phyloP scores from a whole-genome alignment of 2,797 vertebrate species.

The Schizopygopsis pylzovi region DNA sequence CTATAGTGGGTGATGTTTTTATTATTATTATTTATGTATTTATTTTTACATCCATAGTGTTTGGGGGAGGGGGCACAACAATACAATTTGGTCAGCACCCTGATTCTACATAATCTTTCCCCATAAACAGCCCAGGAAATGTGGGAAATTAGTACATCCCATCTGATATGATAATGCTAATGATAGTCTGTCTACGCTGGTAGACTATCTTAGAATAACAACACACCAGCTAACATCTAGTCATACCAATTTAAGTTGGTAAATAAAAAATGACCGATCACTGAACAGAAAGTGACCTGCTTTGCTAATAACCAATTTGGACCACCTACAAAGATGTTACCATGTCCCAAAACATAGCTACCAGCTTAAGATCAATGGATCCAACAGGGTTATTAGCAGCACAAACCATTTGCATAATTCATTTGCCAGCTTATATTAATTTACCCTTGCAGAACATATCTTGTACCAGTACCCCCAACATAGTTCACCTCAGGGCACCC shows the following conservation, averaged over 20 bases:
- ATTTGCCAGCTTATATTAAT: slow-evolving; percentile 31
- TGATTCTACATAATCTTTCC: neutral
- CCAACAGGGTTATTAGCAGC: neutral
- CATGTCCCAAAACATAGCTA: neutral
- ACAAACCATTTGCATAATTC: slow-evolving; percentile 17
- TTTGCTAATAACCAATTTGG: neutral
- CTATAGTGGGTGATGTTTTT: too few species aligned
- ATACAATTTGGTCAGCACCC: too few species aligned
- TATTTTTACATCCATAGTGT: too few species aligned
- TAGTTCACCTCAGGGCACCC: slow-evolving; percentile 9
- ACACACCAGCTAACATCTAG: neutral
- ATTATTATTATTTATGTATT: too few species aligned
- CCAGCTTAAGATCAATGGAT: neutral
- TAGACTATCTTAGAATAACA: neutral
- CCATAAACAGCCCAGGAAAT: neutral
- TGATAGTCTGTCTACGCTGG: neutral
- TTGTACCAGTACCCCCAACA: slow-evolving; percentile 1
- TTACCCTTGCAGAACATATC: slow-evolving; percentile 7
- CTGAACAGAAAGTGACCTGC: neutral
- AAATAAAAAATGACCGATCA: neutral
- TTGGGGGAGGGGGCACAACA: too few species aligned
- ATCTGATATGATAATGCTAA: neutral
- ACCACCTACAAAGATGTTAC: neutral
- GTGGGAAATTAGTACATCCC: neutral
- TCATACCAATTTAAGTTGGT: neutral